Base-by-base conservation (phyloP, 2,888 invertebrate species). In the Eupithecia exiguata region DNA sequence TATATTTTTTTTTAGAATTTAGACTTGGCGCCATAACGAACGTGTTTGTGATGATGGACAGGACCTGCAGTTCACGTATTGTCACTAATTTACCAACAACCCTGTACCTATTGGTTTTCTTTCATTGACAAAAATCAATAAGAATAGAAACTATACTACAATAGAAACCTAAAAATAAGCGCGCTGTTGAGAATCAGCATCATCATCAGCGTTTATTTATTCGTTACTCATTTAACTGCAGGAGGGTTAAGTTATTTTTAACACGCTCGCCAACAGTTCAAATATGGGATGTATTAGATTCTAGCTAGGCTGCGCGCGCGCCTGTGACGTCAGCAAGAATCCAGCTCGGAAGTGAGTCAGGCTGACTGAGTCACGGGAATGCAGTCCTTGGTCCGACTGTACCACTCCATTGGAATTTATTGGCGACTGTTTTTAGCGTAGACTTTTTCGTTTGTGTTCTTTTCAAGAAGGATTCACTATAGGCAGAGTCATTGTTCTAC, bases 251-350 rank as follows among this genome's bases (percentile, higher is more conserved):
- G 58, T 58, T 58, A 58, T 58, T 21, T 53, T 53, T 12, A 53
- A 12, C 53, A 53, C 21, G 53, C 21, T 62, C 18, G 18, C 16
- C 62, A 30, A 16, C 62, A 58, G 21, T 53, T 58, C 58, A 58
- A 25, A 25, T 58, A 25, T 58, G 58, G 25, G 14, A 58, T 58
- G 58, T 58, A 58, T 58, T 58, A 25, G 58, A 58, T 25, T 58
- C 58, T 38, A 77, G 72, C 74, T 77, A 72, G 72, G 77, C 68
- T 82, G 86, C 87, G 84, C 85, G 80, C 76, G 86, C 88, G 87
- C 92, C 92, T 82, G 81, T 92, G 91, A 92, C 91, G 92, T 92
- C 91, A 91, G 6, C 83, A 87, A 88, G 91, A 89, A 91, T 90
- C 84, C 85, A 84, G 86, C 74, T 88, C 91, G 91, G 92, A 92